These are phyloP conservation scores for Cercopithecus mona DNA, from an alignment of 2,113 vertebrate genomes.

Conservation along the genomic window DNA sequence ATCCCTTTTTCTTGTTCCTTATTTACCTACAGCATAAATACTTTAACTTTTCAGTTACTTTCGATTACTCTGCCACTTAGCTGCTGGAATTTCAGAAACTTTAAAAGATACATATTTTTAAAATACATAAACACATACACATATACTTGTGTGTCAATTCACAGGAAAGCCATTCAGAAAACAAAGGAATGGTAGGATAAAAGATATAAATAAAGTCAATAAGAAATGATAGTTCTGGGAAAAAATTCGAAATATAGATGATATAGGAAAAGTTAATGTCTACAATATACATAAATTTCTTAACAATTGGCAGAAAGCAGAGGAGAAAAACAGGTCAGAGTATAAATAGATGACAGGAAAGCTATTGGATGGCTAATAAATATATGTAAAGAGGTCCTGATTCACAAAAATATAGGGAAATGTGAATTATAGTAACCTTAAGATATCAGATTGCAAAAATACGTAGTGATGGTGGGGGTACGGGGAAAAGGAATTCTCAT, in stretches of 20 bases:
- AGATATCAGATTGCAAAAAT: background rate
- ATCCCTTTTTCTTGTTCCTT: background rate
- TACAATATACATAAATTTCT: background rate
- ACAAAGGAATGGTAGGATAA: background rate
- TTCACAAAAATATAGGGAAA: background rate
- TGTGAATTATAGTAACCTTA: background rate
- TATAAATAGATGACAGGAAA: background rate
- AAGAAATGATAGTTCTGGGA: background rate
- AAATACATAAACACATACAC: background rate
- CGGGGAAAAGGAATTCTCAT: background rate
- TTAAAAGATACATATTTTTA: background rate
- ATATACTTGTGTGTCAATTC: background rate
- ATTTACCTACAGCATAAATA: background rate
- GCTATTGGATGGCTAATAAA: background rate
- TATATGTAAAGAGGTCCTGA: background rate
- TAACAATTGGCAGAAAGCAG: constrained; percentile 2
- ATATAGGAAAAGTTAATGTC: background rate
- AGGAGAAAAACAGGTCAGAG: background rate
- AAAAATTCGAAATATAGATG: background rate
- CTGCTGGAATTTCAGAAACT: background rate
- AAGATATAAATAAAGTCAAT: background rate
- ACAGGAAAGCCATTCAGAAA: background rate
- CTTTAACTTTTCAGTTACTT: background rate
- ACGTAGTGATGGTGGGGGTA: background rate
- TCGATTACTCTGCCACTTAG: background rate